These are phyloP conservation scores for Sycobia sp. DNA, from an alignment of 1,140 invertebrate genomes.

Conservation along the genomic window DNA sequence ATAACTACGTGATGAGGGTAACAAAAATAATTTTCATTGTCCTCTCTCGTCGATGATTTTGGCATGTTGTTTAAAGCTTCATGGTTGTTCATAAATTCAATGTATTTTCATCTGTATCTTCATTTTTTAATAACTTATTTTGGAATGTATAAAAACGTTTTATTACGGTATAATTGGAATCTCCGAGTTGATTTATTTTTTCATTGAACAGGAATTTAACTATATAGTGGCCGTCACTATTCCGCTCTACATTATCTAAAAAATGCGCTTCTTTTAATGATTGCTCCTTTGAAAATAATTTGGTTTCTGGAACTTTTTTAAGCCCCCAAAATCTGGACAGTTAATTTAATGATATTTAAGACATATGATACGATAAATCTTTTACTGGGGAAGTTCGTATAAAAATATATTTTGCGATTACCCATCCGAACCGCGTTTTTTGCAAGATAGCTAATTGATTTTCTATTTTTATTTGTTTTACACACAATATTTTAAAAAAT, in stretches of 20 bases:
- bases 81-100: neutral
- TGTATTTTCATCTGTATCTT: too few species aligned
- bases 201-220: too few species aligned
- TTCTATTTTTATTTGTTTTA: slow-evolving; percentile 35
- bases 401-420: neutral
- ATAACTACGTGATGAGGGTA: neutral
- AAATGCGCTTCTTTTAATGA: too few species aligned
- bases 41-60: neutral
- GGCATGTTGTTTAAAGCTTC: neutral
- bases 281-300: neutral
- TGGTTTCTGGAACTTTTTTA: neutral
- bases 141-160: too few species aligned
- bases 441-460: too few species aligned
- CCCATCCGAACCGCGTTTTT: too few species aligned
- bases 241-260: too few species aligned
- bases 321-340: neutral
- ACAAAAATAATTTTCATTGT: neutral
- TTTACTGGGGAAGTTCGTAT: neutral
- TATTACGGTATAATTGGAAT: too few species aligned
- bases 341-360: too few species aligned
- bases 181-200: too few species aligned
- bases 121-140: too few species aligned
- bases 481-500: slow-evolving; percentile 32
- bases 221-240: too few species aligned
- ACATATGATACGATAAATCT: neutral